Base-by-base conservation (phyloP, 2,113 vertebrate genomes). In the Opisthocomus hoazin region DNA sequence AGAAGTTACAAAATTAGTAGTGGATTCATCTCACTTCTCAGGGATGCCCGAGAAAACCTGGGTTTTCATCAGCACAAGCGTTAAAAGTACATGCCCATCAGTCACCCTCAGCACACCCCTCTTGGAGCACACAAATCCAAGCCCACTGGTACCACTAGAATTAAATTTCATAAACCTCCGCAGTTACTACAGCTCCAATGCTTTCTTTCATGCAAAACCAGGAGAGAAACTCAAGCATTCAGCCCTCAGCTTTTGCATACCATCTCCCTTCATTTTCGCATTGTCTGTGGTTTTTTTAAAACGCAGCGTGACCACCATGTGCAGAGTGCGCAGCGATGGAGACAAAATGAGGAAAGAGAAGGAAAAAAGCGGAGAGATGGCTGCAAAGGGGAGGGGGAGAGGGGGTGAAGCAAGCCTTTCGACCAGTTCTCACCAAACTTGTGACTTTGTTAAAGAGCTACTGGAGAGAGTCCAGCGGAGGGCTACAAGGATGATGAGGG, bases 391-490 rank as follows among this genome's bases (percentile, higher is more conserved):
- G 3, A 3, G 6, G 1, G 6, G 12, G 39, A 19, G 11, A 8
- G 30, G 2, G 10, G 1, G 21, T 9, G 1, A 22, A n/a, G 29
- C n/a, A 12, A 43, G 2, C 27, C 24, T 2, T 1, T 0, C 5
- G 22, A 15, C 56, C 63, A 53, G 5, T 30, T 18, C 26, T 13
- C 37, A 1, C 17, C 39, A 0, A 15, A 20, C 53, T 46, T 16
- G 0, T 1, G 5, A 6, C 39, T 6, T 24, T 20, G 2, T 12
- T 0, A 2, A n/a, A n/a, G n/a, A n/a, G n/a, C n/a, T n/a, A n/a
- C n/a, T n/a, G n/a, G n/a, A n/a, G n/a, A n/a, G n/a, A n/a, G n/a
- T n/a, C n/a, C n/a, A n/a, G n/a, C n/a, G n/a, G n/a, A n/a, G n/a
- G n/a, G n/a, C n/a, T n/a, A n/a, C n/a, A n/a, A n/a, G n/a, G n/a